A percentile compares a stretch with the other conserved stretches of the same genome.
Conservation (phyloP, 2,113 vertebrate species). For the Aythya baeri region DNA sequence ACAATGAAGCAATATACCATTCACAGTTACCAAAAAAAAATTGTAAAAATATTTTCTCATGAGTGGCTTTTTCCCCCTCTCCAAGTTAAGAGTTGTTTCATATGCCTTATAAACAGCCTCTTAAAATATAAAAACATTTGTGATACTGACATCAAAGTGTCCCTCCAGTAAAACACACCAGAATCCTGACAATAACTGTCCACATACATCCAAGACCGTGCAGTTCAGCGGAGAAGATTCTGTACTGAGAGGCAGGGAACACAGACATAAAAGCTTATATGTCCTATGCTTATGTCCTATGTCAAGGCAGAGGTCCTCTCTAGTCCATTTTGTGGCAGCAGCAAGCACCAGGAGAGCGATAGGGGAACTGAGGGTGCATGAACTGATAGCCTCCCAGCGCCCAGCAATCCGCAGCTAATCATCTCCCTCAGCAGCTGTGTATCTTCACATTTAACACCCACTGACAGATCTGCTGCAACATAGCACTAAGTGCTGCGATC, state of each 20-base stretch:
- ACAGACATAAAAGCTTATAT: accelerated
- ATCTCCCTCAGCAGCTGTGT: background rate
- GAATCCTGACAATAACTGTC: background rate
- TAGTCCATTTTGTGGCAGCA: background rate
- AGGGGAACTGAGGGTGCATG: accelerated
- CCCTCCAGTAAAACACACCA: background rate
- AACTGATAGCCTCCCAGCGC: accelerated
- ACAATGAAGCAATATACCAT: slow-evolving; percentile 6
- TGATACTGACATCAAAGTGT: background rate
- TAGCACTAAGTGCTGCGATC: background rate
- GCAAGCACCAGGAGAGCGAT: accelerated
- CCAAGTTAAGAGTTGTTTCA: background rate
- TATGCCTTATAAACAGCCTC: background rate
- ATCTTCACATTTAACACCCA: background rate
- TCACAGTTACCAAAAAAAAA: background rate
- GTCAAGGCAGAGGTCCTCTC: background rate
- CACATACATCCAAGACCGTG: background rate
- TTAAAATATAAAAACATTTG: background rate
- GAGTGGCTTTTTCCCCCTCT: background rate
- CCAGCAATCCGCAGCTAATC: background rate
- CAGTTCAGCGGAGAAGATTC: too few relatives aligned
- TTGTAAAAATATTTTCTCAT: background rate
- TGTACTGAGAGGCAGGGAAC: background rate
- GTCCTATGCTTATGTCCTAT: background rate
- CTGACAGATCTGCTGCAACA: background rate